Base-by-base conservation (phyloP, 2,113 vertebrate genomes). In the Chaetura pelagica region DNA sequence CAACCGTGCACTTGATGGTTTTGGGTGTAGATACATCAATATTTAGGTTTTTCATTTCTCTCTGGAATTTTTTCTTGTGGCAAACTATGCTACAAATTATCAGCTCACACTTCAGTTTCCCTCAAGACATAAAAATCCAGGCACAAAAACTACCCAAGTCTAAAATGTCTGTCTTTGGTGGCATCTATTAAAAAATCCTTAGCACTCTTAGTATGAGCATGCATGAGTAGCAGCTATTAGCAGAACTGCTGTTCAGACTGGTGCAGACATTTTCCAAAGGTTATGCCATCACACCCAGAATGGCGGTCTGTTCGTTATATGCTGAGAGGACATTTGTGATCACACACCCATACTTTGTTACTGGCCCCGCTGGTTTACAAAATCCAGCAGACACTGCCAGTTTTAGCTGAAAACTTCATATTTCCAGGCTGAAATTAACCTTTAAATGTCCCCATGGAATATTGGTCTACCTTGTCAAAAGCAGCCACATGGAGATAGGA, bases 401-500 rank as follows among this genome's bases (percentile, higher is more conserved):
- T 83, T 92, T 68, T 34, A 80, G 8, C 34, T 48, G 44, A 72
- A 68, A 61, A 12, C 9, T 90, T 67, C 26, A 1, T 42, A 11
- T 52, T 88, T 83, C 72, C 48, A 73, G 8, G 16, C 35, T 89
- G 62, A 85, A 46, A 72, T 1, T 12, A 55, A 24, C 1, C 48
- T 48, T 75, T 66, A 77, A 57, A 73, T 5, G 4, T 87, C 7
- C 32, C 14, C 15, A 24, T 22, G 40, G 32, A 49, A 7, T 20
- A 7, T 12, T 61, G 11, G 5, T 63, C 62, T 55, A 15, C 12
- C 15, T 62, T 20, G 10, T 71, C 38, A 38, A 48, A 68, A 79
- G 38, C 1, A 0, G 0, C 5, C 19, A n/a, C 51, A 67, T 82
- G 20, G 30, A 82, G 15, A 64, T 4, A 5, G 7, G 34, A 48